Evolutionary conservation across 2,888 invertebrate genomes (phyloP), one percentile per base, ranked within the genome.

Genomic region (Heliconius erato): DNA sequence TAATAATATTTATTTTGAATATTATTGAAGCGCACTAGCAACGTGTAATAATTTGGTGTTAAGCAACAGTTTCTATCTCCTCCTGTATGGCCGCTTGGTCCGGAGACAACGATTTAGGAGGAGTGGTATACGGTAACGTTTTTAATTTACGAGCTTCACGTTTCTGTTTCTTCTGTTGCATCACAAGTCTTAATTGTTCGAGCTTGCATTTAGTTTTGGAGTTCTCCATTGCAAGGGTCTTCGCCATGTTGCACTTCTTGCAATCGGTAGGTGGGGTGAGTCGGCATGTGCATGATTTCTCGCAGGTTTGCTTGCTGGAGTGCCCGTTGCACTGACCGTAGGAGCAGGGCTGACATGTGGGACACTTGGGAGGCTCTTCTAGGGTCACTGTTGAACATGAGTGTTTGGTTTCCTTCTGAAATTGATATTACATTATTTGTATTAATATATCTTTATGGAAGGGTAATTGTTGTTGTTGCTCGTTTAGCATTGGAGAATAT

Each of bases 101-200:
- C 89, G 98, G 98, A 87, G 96, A 98, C 91, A 97, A 98, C 89
- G 98, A 98, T 96, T 99, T 99, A 96, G 92, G 88, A 28, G 93
- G 91, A 49, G 91, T 90, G 26, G 91, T 87, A 85, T 98, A 98
- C 14, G 98, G 98, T 77, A 97, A 92, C 4, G 97, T 96, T 90
- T 97, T 97, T 84, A 97, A 94, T 91, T 97, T 97, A 81, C 98
- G 96, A 71, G 98, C 98, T 89, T 98, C 98, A 79, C 99, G 97
- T 84, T 98, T 96, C 86, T 98, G 98, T 85, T 98, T 97, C 88
- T 98, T 97, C 92, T 99, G 98, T 88, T 98, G 98, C 98, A 99
- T 98, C 82, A 99, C 98, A 86, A 98, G 96, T 86, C 98, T 97
- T 80, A 99, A 95, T 86, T 98, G 98, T 90, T 98, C 98, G 92